Conservation (phyloP, 2,888 invertebrate species). For the Thereva unica region DNA sequence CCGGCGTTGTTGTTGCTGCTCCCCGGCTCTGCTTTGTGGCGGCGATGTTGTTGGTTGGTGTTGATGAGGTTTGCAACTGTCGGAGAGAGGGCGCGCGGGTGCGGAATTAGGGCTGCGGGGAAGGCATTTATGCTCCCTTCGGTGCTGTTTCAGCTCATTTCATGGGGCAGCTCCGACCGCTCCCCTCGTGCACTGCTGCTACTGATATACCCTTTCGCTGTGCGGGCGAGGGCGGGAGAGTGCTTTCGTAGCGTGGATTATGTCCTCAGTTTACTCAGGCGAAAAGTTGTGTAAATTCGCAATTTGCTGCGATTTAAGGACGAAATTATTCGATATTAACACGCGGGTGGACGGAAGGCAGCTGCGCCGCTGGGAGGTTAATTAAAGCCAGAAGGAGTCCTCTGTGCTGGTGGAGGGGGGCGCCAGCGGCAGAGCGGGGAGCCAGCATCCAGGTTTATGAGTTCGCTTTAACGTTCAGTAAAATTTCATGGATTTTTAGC, state of each 20-base stretch:
- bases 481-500: too few species aligned
- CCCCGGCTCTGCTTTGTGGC: not conserved
- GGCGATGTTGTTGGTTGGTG: slow-evolving; percentile 18
- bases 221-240: slow-evolving; percentile 6
- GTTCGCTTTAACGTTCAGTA: too few species aligned
- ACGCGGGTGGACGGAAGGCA: slow-evolving; percentile 18
- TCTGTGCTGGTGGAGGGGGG: too few species aligned
- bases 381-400: slow-evolving; percentile 7
- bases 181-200: not conserved
- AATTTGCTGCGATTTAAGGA: slow-evolving; percentile 34
- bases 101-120: slow-evolving; percentile 27
- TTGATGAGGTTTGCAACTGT: slow-evolving; percentile 30
- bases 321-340: slow-evolving; percentile 39
- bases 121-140: slow-evolving; percentile 27
- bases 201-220: slow-evolving; percentile 4
- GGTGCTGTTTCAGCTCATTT: slow-evolving; percentile 31
- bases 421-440: too few species aligned
- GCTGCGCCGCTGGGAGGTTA: slow-evolving; percentile 10
- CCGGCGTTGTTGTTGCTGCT: slow-evolving; percentile 17
- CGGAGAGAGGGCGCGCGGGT: slow-evolving; percentile 5
- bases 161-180: too few species aligned
- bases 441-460: too few species aligned
- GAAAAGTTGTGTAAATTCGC: slow-evolving; percentile 32
- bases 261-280: slow-evolving; percentile 16
- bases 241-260: slow-evolving; percentile 15